A percentile compares a stretch with the other conserved stretches of the same genome.
These are phyloP conservation scores for Raja brachyura DNA, from an alignment of 2,113 vertebrate genomes.

Conservation along the genomic window DNA sequence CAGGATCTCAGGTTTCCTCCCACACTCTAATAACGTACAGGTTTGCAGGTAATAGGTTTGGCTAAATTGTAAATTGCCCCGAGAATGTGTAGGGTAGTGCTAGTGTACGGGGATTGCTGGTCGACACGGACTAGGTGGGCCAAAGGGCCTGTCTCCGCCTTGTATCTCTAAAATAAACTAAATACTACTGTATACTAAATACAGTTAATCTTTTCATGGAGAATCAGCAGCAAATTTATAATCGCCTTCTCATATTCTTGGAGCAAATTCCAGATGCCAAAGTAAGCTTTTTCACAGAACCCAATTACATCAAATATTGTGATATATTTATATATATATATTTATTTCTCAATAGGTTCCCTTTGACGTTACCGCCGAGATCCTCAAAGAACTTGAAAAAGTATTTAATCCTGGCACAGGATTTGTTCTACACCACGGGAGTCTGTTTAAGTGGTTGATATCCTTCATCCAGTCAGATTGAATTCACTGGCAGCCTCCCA, in stretches of 20 bases:
- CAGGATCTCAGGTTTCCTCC: too few species aligned
- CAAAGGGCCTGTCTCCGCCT: too few species aligned
- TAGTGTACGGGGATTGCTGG: too few species aligned
- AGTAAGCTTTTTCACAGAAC: constrained; percentile 39
- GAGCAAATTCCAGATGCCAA: constrained; percentile 42
- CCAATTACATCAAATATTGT: constrained; percentile 43
- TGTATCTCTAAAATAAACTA: too few species aligned
- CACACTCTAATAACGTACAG: too few species aligned
- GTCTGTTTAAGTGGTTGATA: constrained; percentile 62
- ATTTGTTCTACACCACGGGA: constrained; percentile 54
- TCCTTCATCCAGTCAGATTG: constrained; percentile 46
- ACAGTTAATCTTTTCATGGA: neutral
- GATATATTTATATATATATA: neutral
- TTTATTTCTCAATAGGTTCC: constrained; percentile 57
- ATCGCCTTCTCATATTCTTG: constrained; percentile 38
- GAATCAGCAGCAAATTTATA: constrained; percentile 41
- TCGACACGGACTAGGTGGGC: too few species aligned
- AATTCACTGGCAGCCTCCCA: neutral
- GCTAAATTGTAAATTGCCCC: too few species aligned
- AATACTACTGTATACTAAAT: too few species aligned
- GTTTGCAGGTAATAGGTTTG: too few species aligned
- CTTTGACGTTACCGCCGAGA: constrained; percentile 59
- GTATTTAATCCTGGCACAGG: constrained; percentile 68
- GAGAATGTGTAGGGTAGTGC: too few species aligned
- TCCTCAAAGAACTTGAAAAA: constrained; percentile 60